phyloP scores from a whole-genome alignment of 2,113 vertebrate species.

The Panurus biarmicus region DNA sequence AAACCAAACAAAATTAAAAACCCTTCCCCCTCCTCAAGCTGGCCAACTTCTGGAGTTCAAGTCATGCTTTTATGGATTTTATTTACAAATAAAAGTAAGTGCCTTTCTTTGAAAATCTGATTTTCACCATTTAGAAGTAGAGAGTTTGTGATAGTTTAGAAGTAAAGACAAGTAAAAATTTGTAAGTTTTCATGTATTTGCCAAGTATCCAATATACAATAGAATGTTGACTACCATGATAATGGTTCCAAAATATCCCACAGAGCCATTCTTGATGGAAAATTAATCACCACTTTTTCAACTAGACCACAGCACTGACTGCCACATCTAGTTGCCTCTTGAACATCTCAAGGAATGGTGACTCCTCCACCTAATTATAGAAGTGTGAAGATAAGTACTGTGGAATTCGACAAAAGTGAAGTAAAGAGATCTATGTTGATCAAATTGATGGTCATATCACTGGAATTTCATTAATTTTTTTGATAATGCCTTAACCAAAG shows the following conservation, averaged over 20 bases:
- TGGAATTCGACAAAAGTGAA: not conserved
- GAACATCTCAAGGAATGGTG: not conserved
- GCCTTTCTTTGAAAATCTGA: not conserved
- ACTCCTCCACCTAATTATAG: not conserved
- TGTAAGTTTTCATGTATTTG: not conserved
- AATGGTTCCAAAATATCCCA: not conserved
- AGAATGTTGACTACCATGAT: not conserved
- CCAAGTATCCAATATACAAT: not conserved
- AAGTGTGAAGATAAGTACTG: not conserved
- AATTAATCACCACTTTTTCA: not conserved
- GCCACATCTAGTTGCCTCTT: fast-evolving
- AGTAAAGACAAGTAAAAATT: not conserved
- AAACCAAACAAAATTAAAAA: not conserved
- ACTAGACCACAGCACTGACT: not conserved
- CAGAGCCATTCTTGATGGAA: not conserved
- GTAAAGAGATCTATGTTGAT: not conserved
- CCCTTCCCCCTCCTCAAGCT: not conserved
- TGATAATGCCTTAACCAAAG: not conserved
- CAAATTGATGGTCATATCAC: not conserved
- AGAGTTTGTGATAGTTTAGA: not conserved
- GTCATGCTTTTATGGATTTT: not conserved
- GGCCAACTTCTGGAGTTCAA: not conserved
- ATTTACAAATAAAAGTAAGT: not conserved
- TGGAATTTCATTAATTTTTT: not conserved
- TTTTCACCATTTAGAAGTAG: not conserved